Evolutionary conservation across 1,140 invertebrate species (phyloP).

Genomic region (Cyrtorhinus lividipennis): DNA sequence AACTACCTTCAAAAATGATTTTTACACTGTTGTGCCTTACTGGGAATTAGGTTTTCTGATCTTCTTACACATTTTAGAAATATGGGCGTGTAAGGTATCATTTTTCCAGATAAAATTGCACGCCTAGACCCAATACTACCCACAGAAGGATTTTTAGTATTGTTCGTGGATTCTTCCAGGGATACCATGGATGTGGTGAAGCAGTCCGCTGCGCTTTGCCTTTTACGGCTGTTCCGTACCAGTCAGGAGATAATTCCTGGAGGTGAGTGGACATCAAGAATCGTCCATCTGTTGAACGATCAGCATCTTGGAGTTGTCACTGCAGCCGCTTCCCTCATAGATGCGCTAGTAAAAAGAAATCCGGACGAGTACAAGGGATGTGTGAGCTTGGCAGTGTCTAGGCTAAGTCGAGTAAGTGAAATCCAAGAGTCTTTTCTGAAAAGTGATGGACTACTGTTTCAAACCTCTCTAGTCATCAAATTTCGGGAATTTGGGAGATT

Average conservation of each 20-base stretch:
- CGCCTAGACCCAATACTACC: no score
- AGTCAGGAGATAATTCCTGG: slow-evolving; percentile 89
- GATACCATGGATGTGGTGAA: slow-evolving; percentile 99
- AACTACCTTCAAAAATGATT: no score
- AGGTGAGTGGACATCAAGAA: slow-evolving; percentile 96
- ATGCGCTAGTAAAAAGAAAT: slow-evolving; percentile 95
- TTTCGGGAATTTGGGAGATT: neutral
- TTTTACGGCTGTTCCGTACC: slow-evolving; percentile 84
- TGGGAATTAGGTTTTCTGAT: no score
- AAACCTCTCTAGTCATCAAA: neutral
- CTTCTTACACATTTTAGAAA: no score
- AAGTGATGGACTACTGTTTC: neutral
- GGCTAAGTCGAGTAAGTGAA: slow-evolving; percentile 82
- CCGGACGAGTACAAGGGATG: slow-evolving; percentile 99
- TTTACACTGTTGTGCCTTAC: no score
- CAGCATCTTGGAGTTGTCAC: slow-evolving; percentile 99
- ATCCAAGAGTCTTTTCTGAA: slow-evolving; percentile 22
- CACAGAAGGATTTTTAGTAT: slow-evolving; percentile 2
- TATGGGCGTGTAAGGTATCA: no score
- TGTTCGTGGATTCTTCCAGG: slow-evolving; percentile 36
- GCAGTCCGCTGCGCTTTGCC: slow-evolving; percentile 94
- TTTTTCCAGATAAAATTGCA: no score
- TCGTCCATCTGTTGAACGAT: slow-evolving; percentile 97
- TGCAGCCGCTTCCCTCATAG: slow-evolving; percentile 93
- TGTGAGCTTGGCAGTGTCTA: slow-evolving; percentile 91